Evolutionary conservation across 2,888 invertebrate species (phyloP).

Genomic region (Tinea pellionella): DNA sequence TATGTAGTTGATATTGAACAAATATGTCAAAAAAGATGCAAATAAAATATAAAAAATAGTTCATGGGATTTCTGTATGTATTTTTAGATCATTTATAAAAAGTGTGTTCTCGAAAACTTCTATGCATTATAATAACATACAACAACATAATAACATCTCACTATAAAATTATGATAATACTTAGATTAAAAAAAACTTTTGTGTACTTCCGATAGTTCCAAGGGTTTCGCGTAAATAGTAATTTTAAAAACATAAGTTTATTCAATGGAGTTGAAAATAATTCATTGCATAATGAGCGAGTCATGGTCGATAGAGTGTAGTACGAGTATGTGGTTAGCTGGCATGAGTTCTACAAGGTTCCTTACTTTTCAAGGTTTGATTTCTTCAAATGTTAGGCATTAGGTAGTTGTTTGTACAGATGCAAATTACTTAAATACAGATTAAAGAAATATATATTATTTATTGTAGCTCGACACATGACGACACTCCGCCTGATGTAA

Average conservation of each 20-base stretch:
- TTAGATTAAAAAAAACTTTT: background rate
- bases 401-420: background rate
- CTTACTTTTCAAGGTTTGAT: background rate
- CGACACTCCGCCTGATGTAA: too few species aligned
- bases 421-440: background rate
- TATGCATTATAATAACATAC: too few species aligned
- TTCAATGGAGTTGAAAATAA: background rate
- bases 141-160: too few species aligned
- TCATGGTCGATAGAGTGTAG: background rate
- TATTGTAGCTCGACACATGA: too few species aligned
- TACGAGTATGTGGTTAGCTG: background rate
- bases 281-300: background rate
- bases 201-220: background rate
- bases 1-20: too few species aligned
- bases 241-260: background rate
- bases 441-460: background rate
- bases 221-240: background rate
- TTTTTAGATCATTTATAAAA: too few species aligned
- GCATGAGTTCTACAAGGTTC: background rate
- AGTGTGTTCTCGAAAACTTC: too few species aligned
- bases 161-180: background rate
- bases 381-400: background rate
- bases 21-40: too few species aligned
- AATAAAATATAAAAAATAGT: too few species aligned
- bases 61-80: too few species aligned